Percentiles rank a stretch among this genome's conserved stretches.
Conservation (phyloP, 2,797 vertebrate genomes). For the Loriculus beryllinus region DNA sequence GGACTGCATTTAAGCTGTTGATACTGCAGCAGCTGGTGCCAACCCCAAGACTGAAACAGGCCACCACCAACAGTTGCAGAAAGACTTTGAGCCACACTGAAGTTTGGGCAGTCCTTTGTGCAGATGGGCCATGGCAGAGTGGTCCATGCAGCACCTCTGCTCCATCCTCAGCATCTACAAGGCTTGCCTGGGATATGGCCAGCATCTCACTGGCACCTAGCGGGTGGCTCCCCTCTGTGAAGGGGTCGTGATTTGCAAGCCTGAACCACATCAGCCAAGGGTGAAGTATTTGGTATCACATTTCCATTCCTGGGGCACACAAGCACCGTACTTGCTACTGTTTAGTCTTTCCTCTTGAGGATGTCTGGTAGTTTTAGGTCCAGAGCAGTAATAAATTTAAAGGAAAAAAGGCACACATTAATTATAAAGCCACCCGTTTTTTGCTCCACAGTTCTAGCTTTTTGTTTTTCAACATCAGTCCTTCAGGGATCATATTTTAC, state of each 20-base stretch:
- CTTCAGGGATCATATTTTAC: not conserved
- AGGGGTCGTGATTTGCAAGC: not conserved
- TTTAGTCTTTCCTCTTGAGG: not conserved
- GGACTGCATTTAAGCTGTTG: not conserved
- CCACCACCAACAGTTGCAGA: not conserved
- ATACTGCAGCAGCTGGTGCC: not conserved
- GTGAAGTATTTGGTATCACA: not conserved
- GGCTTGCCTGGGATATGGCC: not conserved
- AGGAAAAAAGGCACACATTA: not conserved
- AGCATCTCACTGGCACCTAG: not conserved
- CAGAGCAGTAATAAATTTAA: not conserved
- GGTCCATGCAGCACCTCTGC: not conserved
- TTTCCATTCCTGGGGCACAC: not conserved
- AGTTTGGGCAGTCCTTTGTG: not conserved
- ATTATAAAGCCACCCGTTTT: not conserved
- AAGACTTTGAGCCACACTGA: fast-evolving
- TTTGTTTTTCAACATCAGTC: not conserved
- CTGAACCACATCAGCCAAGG: not conserved
- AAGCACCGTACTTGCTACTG: not conserved
- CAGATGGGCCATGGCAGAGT: fast-evolving
- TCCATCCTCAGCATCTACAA: not conserved
- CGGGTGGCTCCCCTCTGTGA: not conserved
- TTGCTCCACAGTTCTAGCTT: not conserved
- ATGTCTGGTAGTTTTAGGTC: not conserved
- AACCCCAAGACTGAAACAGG: not conserved